Percentiles rank a stretch among this genome's conserved stretches.
Conservation (phyloP, 2,113 vertebrate genomes). For the Agapornis roseicollis region DNA sequence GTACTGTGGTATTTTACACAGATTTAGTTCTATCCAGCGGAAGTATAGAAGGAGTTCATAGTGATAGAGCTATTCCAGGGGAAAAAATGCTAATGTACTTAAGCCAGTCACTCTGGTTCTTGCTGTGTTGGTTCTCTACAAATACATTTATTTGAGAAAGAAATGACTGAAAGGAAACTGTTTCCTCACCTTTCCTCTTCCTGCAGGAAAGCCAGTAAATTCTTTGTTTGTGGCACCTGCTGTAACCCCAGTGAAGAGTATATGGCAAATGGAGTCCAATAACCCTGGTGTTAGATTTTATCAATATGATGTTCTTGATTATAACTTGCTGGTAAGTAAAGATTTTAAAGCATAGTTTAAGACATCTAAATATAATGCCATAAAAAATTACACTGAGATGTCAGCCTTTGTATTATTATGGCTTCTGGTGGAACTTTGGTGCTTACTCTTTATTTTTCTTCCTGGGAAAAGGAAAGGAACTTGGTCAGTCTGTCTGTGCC, state of each 20-base stretch:
- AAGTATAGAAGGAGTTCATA: not conserved
- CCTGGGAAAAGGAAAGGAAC: not conserved
- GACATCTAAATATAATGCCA: not conserved
- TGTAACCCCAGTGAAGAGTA: slow-evolving; percentile 86
- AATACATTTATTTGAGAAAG: not conserved
- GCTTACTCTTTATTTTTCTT: not conserved
- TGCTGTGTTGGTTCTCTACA: not conserved
- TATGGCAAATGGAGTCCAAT: slow-evolving; percentile 81
- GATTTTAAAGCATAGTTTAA: not conserved
- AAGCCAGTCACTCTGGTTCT: not conserved
- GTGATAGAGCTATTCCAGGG: not conserved
- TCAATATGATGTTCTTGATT: slow-evolving; percentile 79
- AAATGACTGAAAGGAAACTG: not conserved
- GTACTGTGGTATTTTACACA: not conserved
- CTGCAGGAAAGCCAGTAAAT: slow-evolving; percentile 81
- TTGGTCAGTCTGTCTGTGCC: not conserved
- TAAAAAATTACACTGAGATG: not conserved
- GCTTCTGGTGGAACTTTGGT: not conserved
- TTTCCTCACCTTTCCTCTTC: not conserved
- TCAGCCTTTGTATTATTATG: not conserved
- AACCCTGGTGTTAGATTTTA: slow-evolving; percentile 90
- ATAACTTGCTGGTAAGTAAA: slow-evolving; percentile 80
- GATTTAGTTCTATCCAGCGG: not conserved
- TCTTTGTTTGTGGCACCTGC: slow-evolving; percentile 92
- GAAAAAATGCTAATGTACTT: not conserved